phyloP scores from a whole-genome alignment of 1,140 invertebrate species.

The Thaumetopoea pityocampa region DNA sequence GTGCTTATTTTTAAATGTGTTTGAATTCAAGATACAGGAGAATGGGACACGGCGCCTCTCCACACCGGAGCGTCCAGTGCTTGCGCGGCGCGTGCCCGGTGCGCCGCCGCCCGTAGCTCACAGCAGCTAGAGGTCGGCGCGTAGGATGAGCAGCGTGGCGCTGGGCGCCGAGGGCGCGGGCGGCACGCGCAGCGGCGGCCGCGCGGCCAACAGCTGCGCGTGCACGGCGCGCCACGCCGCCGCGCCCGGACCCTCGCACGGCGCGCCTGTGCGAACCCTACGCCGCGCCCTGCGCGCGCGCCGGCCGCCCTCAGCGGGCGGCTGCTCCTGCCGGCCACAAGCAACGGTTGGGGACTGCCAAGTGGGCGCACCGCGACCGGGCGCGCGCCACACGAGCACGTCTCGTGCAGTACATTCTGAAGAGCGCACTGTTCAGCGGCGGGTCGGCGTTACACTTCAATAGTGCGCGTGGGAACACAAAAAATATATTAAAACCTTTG shows the following conservation, averaged over 20 bases:
- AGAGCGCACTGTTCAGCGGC: background rate
- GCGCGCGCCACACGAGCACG: conserved; percentile 3
- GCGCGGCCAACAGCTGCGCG: conserved; percentile 36
- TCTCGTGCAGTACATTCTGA: conserved; percentile 19
- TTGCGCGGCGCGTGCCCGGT: background rate
- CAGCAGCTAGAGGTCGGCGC: conserved; percentile 32
- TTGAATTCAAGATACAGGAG: no score
- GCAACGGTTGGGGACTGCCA: background rate
- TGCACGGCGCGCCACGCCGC: conserved; percentile 51
- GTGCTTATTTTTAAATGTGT: no score
- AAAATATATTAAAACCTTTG: no score
- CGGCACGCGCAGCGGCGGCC: conserved; percentile 19
- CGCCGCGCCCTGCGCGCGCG: conserved; percentile 3
- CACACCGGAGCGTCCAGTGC: no score
- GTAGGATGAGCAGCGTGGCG: conserved; percentile 46
- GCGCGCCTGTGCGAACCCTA: background rate
- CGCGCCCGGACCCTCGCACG: conserved; percentile 15
- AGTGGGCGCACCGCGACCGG: conserved; percentile 1
- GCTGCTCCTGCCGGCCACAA: background rate
- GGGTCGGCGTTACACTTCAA: no score
- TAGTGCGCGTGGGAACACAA: no score
- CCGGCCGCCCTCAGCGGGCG: background rate
- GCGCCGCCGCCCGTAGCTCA: background rate
- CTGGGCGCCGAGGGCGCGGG: conserved; percentile 26
- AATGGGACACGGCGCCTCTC: no score